Percentiles rank a stretch among this genome's conserved stretches.
These are phyloP conservation scores for Nannoperca obscura DNA, from an alignment of 2,797 vertebrate species.

Conservation along the genomic window DNA sequence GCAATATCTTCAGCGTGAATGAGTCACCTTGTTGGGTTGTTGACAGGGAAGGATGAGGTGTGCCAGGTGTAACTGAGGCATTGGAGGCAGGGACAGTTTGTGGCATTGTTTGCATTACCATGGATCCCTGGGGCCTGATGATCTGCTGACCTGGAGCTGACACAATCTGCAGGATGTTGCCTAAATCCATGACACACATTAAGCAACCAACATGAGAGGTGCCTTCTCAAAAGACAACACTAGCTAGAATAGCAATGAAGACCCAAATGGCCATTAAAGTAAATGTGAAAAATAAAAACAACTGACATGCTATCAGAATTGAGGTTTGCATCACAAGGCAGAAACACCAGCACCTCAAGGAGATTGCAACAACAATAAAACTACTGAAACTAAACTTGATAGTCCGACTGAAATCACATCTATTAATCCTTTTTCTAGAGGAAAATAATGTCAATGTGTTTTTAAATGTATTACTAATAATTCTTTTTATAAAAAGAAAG, in stretches of 20 bases:
- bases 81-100: conserved; percentile 89
- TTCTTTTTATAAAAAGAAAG: too few species aligned
- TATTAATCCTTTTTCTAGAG: background rate
- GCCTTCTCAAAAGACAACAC: background rate
- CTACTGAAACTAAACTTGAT: background rate
- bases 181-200: conserved; percentile 75
- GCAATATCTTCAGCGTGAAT: background rate
- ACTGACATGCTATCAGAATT: background rate
- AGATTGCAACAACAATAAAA: background rate
- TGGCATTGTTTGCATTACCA: conserved; percentile 94
- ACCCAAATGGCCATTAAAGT: background rate
- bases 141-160: conserved; percentile 95
- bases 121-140: conserved; percentile 90
- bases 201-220: background rate
- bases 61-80: conserved; percentile 84
- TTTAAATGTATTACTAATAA: background rate
- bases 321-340: background rate
- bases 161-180: conserved; percentile 98
- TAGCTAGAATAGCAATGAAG: background rate
- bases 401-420: conserved; percentile 7
- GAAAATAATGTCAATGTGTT: too few species aligned
- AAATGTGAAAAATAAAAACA: background rate
- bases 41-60: conserved; percentile 81
- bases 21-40: conserved; percentile 87
- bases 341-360: background rate